Evolutionary conservation across 2,797 vertebrate genomes (phyloP), one percentile per base, ranked within the genome.

Genomic region (Geotrypetes seraphini): DNA sequence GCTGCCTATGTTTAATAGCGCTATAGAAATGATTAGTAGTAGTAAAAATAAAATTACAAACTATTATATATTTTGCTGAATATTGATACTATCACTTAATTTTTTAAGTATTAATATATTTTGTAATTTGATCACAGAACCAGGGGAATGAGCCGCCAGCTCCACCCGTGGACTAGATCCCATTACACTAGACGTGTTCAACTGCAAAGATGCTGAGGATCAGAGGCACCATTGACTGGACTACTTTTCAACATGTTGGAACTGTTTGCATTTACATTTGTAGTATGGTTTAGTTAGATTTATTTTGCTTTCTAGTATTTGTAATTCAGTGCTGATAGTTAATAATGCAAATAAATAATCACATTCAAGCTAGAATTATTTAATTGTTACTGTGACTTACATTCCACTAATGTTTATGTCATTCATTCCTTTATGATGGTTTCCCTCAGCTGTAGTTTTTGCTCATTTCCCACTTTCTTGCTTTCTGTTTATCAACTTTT

Each of bases 111-210:
- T 7, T 36, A 38, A 25, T 31, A 48, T 43, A 36, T 19, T 48
- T 36, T 10, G 17, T 16, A 6, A 10, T 4, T 48, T 18, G 7
- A 31, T 40, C 60, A 8, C 54, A 86, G 79, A 73, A 50, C 15
- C 69, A 81, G 60, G 66, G 73, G 42, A 74, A 84, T 69, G 90
- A 88, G 25, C 94, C 94, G 25, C 94, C 95, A 43, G 83, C 88
- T 16, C 95, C 95, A 29, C 89, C 94, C 24, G 65, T 97, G 60
- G 92, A 98, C 63, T 98, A 94, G 57, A 66, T 31, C 16, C 2
- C 55, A 41, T 46, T 40, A 37, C 25, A 39, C 12, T 22, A 57
- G 31, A 47, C 50, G 57, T 51, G 30, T 53, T 59, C 48, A 57
- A 34, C 57, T 60, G 43, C 49, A 57, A 58, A 66, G 58, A 61